Evolutionary conservation across 2,888 invertebrate species (phyloP).

Genomic region (Ectobius pallidus): DNA sequence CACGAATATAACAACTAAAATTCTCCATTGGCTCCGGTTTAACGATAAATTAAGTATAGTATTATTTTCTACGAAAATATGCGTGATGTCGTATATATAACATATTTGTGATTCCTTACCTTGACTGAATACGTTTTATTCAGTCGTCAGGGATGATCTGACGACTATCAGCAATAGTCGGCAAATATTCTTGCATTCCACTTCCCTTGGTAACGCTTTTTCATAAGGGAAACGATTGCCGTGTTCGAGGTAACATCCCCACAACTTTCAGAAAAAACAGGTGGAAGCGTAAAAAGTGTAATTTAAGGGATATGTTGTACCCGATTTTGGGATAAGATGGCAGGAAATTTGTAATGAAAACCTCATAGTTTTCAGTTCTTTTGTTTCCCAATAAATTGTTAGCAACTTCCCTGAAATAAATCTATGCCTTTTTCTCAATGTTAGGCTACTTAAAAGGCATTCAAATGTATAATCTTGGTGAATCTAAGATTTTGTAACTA

Average conservation of each 20-base stretch:
- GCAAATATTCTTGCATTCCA: too few species aligned
- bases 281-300: not conserved
- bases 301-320: not conserved
- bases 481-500: not conserved
- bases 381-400: not conserved
- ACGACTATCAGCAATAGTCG: too few species aligned
- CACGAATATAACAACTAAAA: too few species aligned
- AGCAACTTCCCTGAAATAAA: not conserved
- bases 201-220: too few species aligned
- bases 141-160: not conserved
- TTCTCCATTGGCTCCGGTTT: too few species aligned
- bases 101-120: not conserved
- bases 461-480: not conserved
- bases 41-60: too few species aligned
- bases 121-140: not conserved
- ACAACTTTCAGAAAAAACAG: conserved; percentile 9
- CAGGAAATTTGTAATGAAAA: not conserved
- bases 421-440: too few species aligned
- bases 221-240: too few species aligned
- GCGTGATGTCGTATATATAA: not conserved
- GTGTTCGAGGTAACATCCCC: not conserved
- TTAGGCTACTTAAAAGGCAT: too few species aligned
- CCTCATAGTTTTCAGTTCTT: not conserved
- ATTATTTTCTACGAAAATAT: not conserved
- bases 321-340: not conserved